These are phyloP conservation scores for Dufourea novaeangliae DNA, from an alignment of 1,140 invertebrate genomes.

Conservation along the genomic window DNA sequence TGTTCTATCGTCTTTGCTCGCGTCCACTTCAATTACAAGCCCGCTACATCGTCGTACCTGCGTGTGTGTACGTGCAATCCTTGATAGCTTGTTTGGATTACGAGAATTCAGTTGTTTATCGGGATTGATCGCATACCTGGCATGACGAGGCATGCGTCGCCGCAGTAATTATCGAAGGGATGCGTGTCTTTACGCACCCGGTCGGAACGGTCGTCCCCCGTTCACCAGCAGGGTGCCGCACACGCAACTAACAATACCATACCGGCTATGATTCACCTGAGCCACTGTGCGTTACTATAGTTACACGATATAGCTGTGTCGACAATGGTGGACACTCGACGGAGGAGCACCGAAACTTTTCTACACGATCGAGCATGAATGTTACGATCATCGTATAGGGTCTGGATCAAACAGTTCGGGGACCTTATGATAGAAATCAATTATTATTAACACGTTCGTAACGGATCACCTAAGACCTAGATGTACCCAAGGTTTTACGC, in stretches of 20 bases:
- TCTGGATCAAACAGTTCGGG: too few species aligned
- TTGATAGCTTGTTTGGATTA: conserved; percentile 34
- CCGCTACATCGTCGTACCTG: too few species aligned
- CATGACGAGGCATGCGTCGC: conserved; percentile 70
- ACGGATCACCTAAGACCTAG: too few species aligned
- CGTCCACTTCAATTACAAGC: too few species aligned
- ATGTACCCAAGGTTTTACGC: too few species aligned
- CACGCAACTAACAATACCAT: conserved; percentile 56
- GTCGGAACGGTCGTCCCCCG: conserved; percentile 23
- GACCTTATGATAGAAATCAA: too few species aligned
- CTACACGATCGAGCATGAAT: not conserved
- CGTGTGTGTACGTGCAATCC: too few species aligned
- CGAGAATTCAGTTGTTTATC: conserved; percentile 57
- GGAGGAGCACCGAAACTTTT: not conserved
- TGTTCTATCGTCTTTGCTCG: too few species aligned
- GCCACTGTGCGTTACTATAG: conserved; percentile 58
- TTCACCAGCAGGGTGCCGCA: conserved; percentile 51
- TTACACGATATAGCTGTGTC: conserved; percentile 41
- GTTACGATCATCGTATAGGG: too few species aligned
- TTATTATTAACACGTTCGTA: too few species aligned
- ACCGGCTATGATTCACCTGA: conserved; percentile 70
- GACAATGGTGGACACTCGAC: too few species aligned
- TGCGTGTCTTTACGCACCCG: conserved; percentile 66
- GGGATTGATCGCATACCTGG: conserved; percentile 62
- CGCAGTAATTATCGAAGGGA: conserved; percentile 62